Evolutionary conservation across 2,797 vertebrate genomes (phyloP).

Genomic region (Siniperca scherzeri): DNA sequence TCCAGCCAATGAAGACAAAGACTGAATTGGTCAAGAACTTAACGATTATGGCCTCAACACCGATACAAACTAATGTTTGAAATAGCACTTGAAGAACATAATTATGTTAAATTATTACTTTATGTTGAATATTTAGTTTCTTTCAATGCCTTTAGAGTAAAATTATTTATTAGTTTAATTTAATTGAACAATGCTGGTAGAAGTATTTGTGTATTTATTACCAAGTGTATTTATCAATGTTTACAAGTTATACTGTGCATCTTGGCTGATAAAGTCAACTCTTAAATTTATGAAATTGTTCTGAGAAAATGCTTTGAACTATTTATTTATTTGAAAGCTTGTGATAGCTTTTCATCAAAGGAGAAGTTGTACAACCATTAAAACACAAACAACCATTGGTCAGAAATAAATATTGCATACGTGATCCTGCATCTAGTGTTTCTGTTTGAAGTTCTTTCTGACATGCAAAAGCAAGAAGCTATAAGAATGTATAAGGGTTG

Average conservation of each 20-base stretch:
- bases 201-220: conserved; percentile 42
- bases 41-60: not conserved
- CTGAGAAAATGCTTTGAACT: not conserved
- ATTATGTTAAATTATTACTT: not conserved
- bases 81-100: not conserved
- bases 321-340: conserved; percentile 43
- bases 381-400: not conserved
- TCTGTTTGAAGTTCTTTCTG: not conserved
- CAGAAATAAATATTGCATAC: conserved; percentile 31
- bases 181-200: not conserved
- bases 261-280: not conserved
- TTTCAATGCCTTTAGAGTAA: not conserved
- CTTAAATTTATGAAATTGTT: not conserved
- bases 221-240: conserved; percentile 21
- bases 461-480: not conserved
- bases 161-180: conserved; percentile 52
- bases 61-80: not conserved
- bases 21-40: not conserved
- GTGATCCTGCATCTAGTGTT: not conserved
- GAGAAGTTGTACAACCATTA: conserved; percentile 11
- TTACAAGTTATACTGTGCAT: not conserved
- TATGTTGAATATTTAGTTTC: conserved; percentile 19
- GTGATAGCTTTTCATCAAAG: not conserved
- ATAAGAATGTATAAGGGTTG: no score
- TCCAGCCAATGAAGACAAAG: conserved; percentile 1